Evolutionary conservation across 2,113 vertebrate genomes (phyloP).

Genomic region (Mungos mungo): DNA sequence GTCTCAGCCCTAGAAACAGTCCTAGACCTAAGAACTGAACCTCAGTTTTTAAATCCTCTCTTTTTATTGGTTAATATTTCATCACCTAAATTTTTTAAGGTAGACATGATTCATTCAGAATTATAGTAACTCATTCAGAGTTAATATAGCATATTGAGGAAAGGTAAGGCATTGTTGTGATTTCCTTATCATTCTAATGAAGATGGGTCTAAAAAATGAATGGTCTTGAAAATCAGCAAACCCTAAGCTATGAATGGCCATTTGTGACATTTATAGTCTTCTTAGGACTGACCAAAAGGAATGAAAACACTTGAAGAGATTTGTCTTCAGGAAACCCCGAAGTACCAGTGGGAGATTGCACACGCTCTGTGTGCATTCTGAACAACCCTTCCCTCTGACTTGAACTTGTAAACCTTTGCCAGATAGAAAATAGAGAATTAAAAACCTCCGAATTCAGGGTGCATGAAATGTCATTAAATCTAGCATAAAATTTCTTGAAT

Average conservation of each 20-base stretch:
- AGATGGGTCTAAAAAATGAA: background rate
- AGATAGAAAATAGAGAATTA: constrained; percentile 62
- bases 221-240: constrained; percentile 5
- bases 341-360: background rate
- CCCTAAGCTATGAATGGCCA: background rate
- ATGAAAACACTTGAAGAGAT: constrained; percentile 6
- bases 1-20: background rate
- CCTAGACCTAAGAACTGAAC: background rate
- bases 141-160: constrained; percentile 26
- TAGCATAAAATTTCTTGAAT: constrained; percentile 66
- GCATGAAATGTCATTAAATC: constrained; percentile 72
- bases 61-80: constrained; percentile 6
- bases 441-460: constrained; percentile 61
- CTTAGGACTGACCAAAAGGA: constrained; percentile 20
- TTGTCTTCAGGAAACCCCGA: background rate
- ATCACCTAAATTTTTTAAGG: background rate
- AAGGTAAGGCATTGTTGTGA: background rate
- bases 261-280: background rate
- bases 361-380: background rate
- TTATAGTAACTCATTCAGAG: background rate
- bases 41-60: constrained; percentile 17
- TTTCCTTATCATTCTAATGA: constrained; percentile 4
- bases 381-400: constrained; percentile 54
- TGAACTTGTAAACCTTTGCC: constrained; percentile 53
- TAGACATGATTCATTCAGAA: background rate